Base-by-base conservation (phyloP, 2,888 invertebrate genomes). In the Palloptera scutellata region DNA sequence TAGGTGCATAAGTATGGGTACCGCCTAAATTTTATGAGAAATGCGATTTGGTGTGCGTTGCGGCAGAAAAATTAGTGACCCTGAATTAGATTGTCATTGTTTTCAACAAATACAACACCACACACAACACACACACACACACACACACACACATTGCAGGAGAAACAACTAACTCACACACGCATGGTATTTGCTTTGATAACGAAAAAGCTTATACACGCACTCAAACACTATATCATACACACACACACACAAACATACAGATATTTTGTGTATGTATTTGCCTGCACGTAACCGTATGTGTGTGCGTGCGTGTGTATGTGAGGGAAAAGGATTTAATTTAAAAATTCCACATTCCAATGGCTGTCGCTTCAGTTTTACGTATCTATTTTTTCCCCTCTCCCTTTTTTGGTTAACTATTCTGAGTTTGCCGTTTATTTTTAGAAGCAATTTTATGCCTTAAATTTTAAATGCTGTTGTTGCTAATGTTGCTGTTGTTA, bases 21-120 rank as follows among this genome's bases (percentile, higher is more conserved):
- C 12, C 43, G 43, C 42, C 12, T 60, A 40, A 17, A 43, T 20
- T 59, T 59, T 59, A 45, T 59, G 15, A 10, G 13, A 40, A 40
- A 30, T 52, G 17, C 20, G 20, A 19, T 63, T 54, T 30, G 52
- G 52, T 74, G 78, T 79, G 78, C 75, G 71, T 73, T 75, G 72
- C 71, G 76, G 77, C 74, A 74, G 78, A 79, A 80, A 78, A 79
- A 79, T 79, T 79, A 79, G 80, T 78, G 79, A 79, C 79, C 79
- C 80, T 80, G 80, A 79, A 80, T 80, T 75, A 78, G 78, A 76
- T 78, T 73, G 77, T 78, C 79, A 80, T 80, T 80, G 79, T 77
- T 77, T 76, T 77, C 72, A 79, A 78, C 51, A 30, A 4, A 60
- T 48, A 15, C 10, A 13, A 48, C 15, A 10, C 5, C 48, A 11